Evolutionary conservation across 1,140 invertebrate genomes (phyloP).

Genomic region (Oedothorax gibbosus): DNA sequence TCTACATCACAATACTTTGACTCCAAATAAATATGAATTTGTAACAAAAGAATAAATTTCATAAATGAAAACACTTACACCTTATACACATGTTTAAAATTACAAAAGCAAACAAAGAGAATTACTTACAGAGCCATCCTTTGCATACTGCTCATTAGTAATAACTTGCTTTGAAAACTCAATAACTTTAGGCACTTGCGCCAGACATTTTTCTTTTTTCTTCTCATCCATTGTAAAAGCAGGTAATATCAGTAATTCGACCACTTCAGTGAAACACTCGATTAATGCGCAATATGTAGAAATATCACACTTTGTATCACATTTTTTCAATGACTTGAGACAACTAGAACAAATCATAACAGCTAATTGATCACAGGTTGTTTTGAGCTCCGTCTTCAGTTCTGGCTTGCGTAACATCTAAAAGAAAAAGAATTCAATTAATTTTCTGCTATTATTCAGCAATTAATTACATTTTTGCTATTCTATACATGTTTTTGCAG

Average conservation of each 20-base stretch:
- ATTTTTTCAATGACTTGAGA: conserved; percentile 20
- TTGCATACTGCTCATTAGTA: conserved; percentile 2
- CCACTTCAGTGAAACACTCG: conserved; percentile 9
- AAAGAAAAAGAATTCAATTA: neutral
- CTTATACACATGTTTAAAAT: too few relatives aligned
- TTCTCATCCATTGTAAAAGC: conserved; percentile 10
- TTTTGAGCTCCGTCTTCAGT: conserved; percentile 4
- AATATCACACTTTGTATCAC: neutral
- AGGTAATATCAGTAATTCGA: conserved; percentile 7
- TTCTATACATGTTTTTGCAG: too few relatives aligned
- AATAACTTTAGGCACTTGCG: neutral
- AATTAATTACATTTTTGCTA: too few relatives aligned
- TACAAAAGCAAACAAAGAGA: too few relatives aligned
- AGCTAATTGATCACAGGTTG: neutral
- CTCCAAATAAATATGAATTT: too few relatives aligned
- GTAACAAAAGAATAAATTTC: too few relatives aligned
- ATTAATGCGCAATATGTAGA: neutral
- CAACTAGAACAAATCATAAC: conserved; percentile 4
- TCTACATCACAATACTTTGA: too few relatives aligned
- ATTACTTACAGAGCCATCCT: too few relatives aligned
- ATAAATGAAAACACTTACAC: too few relatives aligned
- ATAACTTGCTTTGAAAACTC: neutral
- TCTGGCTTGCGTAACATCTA: neutral
- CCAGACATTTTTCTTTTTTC: conserved; percentile 10
- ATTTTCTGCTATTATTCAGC: too few relatives aligned